Base-by-base conservation (phyloP, 2,888 invertebrate species). In the Eristalinus sepulchralis region DNA sequence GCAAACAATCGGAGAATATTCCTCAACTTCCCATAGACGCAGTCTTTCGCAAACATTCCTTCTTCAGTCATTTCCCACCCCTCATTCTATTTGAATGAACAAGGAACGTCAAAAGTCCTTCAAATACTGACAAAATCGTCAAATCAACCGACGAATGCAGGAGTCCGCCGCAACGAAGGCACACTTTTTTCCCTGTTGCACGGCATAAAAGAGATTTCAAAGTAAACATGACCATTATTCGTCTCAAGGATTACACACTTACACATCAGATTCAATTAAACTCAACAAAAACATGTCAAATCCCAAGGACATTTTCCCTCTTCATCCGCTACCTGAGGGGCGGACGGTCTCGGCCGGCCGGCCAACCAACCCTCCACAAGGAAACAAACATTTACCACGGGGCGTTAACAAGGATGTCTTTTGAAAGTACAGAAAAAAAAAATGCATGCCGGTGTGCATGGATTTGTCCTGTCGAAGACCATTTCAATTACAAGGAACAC, bases 241-340 rank as follows among this genome's bases (percentile, higher is more conserved):
- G 24, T 68, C 67, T 68, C 11, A 20, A 47, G 67, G 67, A 68
- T 34, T 55, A 68, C 55, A 33, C 67, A 22, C 27, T 68, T 47
- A 47, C 47, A 33, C 67, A 22, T 70, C 57, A 70, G 57, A 70
- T 70, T 70, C 70, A 59, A 70, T 70, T 59, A 70, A 70, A 70
- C n/a, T 57, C 57, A 36, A 70, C 22, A 70, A 70, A 70, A 59
- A 70, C 59, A 70, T 70, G 36, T 70, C 22, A 55, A 55, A 68
- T 34, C 24, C 33, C 60, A 71, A 71, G 68, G 33, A 68, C 55
- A 68, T 53, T 27, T 27, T 31, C 53, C 20, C 20, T 22, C 33
- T 55, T 55, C 34, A 55, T 68, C 20, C 2, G n/a, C 70, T 71
- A 68, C 68, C 55, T 68, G 57, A 36, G 20, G 59, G 36, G 36